Evolutionary conservation across 2,113 vertebrate species (phyloP).

Genomic region (Jaculus jaculus): DNA sequence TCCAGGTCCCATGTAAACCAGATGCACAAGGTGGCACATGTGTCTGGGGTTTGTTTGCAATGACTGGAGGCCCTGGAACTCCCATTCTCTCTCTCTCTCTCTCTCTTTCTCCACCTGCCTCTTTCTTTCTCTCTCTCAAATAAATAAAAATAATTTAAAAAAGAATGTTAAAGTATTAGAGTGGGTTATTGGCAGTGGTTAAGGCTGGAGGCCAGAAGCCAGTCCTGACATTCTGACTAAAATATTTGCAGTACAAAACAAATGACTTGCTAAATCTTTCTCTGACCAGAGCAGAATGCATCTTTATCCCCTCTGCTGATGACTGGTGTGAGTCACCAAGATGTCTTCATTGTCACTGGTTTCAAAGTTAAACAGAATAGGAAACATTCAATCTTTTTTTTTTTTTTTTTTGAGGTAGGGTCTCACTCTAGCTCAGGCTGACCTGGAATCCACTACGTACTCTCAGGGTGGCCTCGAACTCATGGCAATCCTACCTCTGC

Average conservation of each 20-base stretch:
- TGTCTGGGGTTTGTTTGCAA: no score
- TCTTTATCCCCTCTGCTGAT: constrained; percentile 34
- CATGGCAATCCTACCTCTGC: no score
- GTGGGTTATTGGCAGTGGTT: constrained; percentile 26
- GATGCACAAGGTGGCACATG: no score
- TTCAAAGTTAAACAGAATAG: not conserved
- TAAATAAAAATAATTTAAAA: not conserved
- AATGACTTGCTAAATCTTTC: constrained; percentile 17
- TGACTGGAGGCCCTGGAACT: no score
- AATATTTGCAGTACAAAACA: constrained; percentile 11
- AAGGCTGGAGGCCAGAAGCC: constrained; percentile 11
- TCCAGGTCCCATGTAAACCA: no score
- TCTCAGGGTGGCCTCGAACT: no score
- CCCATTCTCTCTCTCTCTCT: no score
- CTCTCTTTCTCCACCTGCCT: no score
- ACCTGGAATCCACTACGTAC: no score
- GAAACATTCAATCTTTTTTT: not conserved
- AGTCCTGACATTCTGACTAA: constrained; percentile 17
- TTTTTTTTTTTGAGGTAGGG: no score
- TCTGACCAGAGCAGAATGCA: constrained; percentile 35
- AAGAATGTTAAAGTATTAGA: constrained; percentile 44
- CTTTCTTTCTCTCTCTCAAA: not conserved
- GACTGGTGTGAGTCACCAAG: constrained; percentile 8
- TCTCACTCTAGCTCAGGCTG: no score
- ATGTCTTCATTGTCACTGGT: constrained; percentile 13